Evolutionary conservation across 2,797 vertebrate genomes (phyloP).

Genomic region (Halcyon chelicuti): DNA sequence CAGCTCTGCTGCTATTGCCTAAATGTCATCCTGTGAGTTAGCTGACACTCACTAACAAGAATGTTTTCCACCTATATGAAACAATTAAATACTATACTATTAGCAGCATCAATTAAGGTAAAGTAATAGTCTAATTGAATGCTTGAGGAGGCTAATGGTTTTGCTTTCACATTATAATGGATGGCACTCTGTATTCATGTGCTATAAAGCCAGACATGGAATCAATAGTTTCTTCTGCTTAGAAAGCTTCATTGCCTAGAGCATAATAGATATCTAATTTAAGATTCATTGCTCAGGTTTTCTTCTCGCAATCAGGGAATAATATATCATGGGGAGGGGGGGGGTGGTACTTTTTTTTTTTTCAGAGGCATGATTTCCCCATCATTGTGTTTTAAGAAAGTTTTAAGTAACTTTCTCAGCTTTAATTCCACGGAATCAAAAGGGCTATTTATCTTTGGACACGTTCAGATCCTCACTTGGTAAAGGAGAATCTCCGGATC

Average conservation of each 20-base stretch:
- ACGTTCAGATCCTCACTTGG: not conserved
- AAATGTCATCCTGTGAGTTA: constrained; percentile 64
- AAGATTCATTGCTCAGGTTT: constrained; percentile 50
- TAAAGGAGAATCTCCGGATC: not conserved
- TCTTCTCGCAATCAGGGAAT: constrained; percentile 63
- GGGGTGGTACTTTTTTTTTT: constrained; percentile 2
- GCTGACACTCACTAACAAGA: constrained; percentile 73
- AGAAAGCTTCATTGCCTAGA: constrained; percentile 71
- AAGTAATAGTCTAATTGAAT: constrained; percentile 83
- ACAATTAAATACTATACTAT: constrained; percentile 82
- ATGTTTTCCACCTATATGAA: constrained; percentile 60
- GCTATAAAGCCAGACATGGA: constrained; percentile 67
- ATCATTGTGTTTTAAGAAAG: not conserved
- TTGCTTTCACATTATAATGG: constrained; percentile 75
- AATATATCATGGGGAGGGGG: not conserved
- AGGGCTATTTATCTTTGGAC: not conserved
- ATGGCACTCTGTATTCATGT: constrained; percentile 69
- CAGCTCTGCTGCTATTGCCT: constrained; percentile 23
- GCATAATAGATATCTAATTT: constrained; percentile 69
- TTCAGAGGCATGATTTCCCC: not conserved
- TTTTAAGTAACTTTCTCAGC: constrained; percentile 36
- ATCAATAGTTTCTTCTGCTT: constrained; percentile 80
- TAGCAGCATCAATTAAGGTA: constrained; percentile 81
- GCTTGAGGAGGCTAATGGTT: constrained; percentile 80
- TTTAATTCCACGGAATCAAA: not conserved